Evolutionary conservation across 2,797 vertebrate genomes (phyloP).

Genomic region (Epinephelus malabaricus): DNA sequence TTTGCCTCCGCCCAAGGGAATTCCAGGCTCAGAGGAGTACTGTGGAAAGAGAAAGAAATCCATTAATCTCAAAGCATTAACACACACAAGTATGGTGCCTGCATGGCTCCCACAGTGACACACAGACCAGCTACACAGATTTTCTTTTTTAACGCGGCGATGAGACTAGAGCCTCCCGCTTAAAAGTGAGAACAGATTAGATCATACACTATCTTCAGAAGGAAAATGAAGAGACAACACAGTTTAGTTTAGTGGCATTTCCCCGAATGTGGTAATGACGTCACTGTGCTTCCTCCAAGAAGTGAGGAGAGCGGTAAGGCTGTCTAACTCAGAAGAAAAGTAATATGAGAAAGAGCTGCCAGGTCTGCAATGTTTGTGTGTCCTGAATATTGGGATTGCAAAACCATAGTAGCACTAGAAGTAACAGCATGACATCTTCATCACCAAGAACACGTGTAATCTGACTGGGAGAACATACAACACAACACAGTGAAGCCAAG

Average conservation of each 20-base stretch:
- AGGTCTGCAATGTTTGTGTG: not conserved
- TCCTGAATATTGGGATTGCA: not conserved
- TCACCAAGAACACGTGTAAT: constrained; percentile 1
- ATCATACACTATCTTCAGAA: constrained; percentile 34
- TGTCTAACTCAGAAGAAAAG: constrained; percentile 37
- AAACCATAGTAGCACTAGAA: not conserved
- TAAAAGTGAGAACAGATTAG: constrained; percentile 25
- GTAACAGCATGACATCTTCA: not conserved
- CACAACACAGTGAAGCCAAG: constrained; percentile 18
- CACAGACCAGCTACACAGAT: not conserved
- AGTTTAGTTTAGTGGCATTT: constrained; percentile 72
- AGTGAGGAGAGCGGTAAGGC: constrained; percentile 61
- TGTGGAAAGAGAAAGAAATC: constrained; percentile 28
- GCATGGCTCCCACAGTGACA: constrained; percentile 6
- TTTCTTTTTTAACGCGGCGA: not conserved
- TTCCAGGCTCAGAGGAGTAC: rapidly evolving
- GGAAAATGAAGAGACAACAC: constrained; percentile 52
- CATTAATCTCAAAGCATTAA: constrained; percentile 14
- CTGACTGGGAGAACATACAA: not conserved
- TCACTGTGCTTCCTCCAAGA: constrained; percentile 74
- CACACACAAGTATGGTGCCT: not conserved
- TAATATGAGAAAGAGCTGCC: constrained; percentile 1
- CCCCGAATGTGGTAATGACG: constrained; percentile 75
- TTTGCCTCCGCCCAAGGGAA: constrained; percentile 2
- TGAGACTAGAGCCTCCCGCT: not conserved